These are phyloP conservation scores for Lycorma delicatula DNA, from an alignment of 1,140 invertebrate species.

Conservation along the genomic window DNA sequence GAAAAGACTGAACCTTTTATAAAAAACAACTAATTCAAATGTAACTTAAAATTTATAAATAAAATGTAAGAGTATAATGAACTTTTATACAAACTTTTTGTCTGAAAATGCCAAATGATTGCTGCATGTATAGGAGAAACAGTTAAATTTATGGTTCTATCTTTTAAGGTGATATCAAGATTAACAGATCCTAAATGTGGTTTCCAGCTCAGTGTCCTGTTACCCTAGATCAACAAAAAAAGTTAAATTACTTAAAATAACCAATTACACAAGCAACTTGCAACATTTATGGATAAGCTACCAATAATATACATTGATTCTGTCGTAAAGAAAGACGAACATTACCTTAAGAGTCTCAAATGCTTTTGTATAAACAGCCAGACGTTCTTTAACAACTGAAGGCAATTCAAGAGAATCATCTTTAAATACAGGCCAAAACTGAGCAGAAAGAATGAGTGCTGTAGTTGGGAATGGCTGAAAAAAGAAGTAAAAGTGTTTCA, in stretches of 20 bases:
- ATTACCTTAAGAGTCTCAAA: slow-evolving; percentile 80
- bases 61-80: slow-evolving; percentile 17
- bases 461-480: slow-evolving; percentile 46
- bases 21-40: too few species aligned
- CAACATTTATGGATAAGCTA: not conserved
- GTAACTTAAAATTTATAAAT: too few species aligned
- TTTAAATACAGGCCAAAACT: slow-evolving; percentile 97
- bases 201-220: slow-evolving; percentile 89
- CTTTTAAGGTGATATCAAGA: slow-evolving; percentile 83
- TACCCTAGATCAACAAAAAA: slow-evolving; percentile 45
- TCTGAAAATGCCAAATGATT: slow-evolving; percentile 90
- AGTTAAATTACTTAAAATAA: not conserved
- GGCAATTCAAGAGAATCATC: slow-evolving; percentile 88
- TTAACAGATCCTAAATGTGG: slow-evolving; percentile 86
- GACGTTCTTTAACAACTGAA: slow-evolving; percentile 63
- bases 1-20: too few species aligned
- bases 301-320: not conserved
- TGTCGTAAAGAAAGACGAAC: not conserved
- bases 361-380: slow-evolving; percentile 80
- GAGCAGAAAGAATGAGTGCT: slow-evolving; percentile 89
- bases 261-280: not conserved
- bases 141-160: slow-evolving; percentile 68
- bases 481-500: not conserved
- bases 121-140: slow-evolving; percentile 90
- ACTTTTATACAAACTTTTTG: slow-evolving; percentile 57